Base-by-base conservation (phyloP, 1,140 invertebrate genomes). In the Homarus americanus region DNA sequence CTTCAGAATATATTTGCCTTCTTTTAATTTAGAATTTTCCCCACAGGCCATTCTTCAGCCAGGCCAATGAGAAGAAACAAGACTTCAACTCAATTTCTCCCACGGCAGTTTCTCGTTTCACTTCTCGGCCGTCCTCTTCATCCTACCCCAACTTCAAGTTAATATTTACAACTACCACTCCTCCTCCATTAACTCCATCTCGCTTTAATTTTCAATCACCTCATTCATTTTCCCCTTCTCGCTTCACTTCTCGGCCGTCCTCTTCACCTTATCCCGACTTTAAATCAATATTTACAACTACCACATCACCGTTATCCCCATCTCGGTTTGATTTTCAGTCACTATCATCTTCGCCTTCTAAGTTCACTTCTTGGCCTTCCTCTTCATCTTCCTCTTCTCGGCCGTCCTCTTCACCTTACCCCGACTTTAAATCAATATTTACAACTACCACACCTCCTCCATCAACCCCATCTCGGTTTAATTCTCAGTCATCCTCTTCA, bases 11-110 rank as follows among this genome's bases (percentile, higher is more conserved):
- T 15, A 49, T 10, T 49, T 40, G 36, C 2, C 20, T 17, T 24
- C 36, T 20, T 3, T 66, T 49, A 58, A 38, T 9, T n/a, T 49
- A 4, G 12, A 15, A 15, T 49, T 17, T 32, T 9, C 28, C 49
- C 10, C 24, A 79, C 76, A 79, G 76, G 76, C 76, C 76, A 12
- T 41, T 79, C 76, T 79, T 79, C 76, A 79, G 76, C 5, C 5
- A n/a, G n/a, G 28, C 24, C 7, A 4, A 20, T 0, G 41, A 79
- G 40, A 24, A 28, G 24, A 10, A 28, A 9, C 36, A 41, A 15
- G 20, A 40, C 17, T 32, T n/a, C 34, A 40, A 40, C 75, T 9
- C 76, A 49, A 24, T 28, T 28, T 32, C 40, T 44, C 38, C 40
- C 20, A 20, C 5, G 2, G n/a, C n/a, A n/a, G n/a, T n/a, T n/a